A percentile compares a stretch with the other conserved stretches of the same genome.
phyloP scores from a whole-genome alignment of 1,140 invertebrate species.

The Epicauta chinensis region DNA sequence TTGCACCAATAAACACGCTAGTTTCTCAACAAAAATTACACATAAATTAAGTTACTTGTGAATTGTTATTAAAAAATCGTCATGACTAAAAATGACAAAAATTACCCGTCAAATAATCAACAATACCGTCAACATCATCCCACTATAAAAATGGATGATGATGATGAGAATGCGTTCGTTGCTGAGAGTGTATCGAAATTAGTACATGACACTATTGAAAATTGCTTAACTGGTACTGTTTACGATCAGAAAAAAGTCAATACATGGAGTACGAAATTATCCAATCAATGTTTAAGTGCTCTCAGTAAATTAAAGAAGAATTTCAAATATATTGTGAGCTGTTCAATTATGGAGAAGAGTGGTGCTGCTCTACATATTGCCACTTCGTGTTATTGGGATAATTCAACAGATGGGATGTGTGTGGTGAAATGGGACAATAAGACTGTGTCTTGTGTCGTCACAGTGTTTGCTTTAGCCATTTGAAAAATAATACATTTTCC shows the following conservation, averaged over 20 bases:
- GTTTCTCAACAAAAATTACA: too few relatives aligned
- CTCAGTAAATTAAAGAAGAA: conserved; percentile 93
- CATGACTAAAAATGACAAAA: too few relatives aligned
- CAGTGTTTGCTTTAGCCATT: conserved; percentile 41
- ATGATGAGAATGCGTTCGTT: conserved; percentile 39
- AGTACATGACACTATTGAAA: conserved; percentile 95
- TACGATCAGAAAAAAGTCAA: conserved; percentile 96
- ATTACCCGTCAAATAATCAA: too few relatives aligned
- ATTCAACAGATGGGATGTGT: conserved; percentile 90
- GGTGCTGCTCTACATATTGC: conserved; percentile 96
- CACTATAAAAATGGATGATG: conserved; percentile 24
- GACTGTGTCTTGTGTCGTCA: conserved; percentile 92
- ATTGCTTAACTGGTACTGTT: conserved; percentile 85
- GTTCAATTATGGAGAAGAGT: conserved; percentile 98
- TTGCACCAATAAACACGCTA: too few relatives aligned
- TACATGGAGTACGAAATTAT: conserved; percentile 92
- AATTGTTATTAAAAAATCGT: too few relatives aligned
- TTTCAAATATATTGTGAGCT: conserved; percentile 85
- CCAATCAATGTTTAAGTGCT: conserved; percentile 85
- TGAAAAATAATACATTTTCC: conserved; percentile 16
- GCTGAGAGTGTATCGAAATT: conserved; percentile 86
- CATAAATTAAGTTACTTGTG: too few relatives aligned
- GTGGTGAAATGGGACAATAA: conserved; percentile 99
- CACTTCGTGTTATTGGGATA: conserved; percentile 97
- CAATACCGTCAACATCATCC: conserved; percentile 18